Evolutionary conservation across 2,797 vertebrate genomes (phyloP).

Genomic region (Catostomus latipinnis): DNA sequence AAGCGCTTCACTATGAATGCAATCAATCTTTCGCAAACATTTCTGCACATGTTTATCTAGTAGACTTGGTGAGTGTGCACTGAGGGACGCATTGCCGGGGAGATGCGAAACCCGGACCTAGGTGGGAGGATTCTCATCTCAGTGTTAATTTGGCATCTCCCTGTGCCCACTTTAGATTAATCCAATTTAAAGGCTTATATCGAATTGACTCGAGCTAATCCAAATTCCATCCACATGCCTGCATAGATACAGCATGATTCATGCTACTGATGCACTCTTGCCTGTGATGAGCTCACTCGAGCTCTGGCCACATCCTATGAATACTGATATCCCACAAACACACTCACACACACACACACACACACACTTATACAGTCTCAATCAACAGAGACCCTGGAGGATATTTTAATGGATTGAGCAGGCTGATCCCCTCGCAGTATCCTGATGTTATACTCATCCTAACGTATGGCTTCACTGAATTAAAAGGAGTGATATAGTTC

Average conservation of each 20-base stretch:
- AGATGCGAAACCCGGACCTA: conserved; percentile 26
- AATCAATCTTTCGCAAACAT: background rate
- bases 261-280: conserved; percentile 55
- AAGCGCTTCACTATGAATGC: background rate
- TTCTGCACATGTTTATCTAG: conserved; percentile 15
- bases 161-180: conserved; percentile 60
- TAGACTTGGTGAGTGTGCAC: background rate
- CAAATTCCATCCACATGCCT: conserved; percentile 67
- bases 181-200: conserved; percentile 77
- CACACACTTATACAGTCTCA: background rate
- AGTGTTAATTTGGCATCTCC: conserved; percentile 65
- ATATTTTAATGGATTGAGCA: conserved; percentile 29
- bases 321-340: conserved; percentile 47
- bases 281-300: conserved; percentile 55
- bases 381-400: conserved; percentile 35
- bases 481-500: conserved; percentile 39
- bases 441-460: conserved; percentile 22
- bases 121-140: conserved; percentile 44
- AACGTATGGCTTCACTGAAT: conserved; percentile 33
- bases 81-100: background rate
- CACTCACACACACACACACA: background rate
- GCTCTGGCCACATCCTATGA: conserved; percentile 49
- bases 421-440: background rate
- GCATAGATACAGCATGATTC: conserved; percentile 58
- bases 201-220: conserved; percentile 77